Percentiles rank a stretch among this genome's conserved stretches.
Conservation (phyloP, 2,113 vertebrate species). For the Lamprotornis superbus region DNA sequence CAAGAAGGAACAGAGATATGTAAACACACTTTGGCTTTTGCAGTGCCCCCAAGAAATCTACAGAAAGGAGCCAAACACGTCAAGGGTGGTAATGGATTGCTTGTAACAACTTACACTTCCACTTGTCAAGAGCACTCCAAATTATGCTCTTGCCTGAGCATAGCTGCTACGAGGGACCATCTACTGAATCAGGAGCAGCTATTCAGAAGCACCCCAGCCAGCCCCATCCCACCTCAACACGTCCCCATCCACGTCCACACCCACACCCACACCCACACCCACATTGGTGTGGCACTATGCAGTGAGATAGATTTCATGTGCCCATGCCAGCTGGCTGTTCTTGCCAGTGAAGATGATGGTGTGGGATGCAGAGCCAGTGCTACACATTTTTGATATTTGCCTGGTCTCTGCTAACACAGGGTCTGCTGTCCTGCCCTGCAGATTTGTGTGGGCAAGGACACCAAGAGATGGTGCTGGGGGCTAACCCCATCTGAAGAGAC, state of each 20-base stretch:
- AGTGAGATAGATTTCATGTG: neutral
- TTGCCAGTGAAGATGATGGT: neutral
- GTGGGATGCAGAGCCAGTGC: neutral
- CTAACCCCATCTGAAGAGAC: neutral
- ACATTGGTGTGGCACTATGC: neutral
- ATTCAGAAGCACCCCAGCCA: neutral
- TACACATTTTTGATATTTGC: neutral
- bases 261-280: neutral
- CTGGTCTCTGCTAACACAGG: neutral
- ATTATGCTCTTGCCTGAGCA: neutral
- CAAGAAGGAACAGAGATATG: neutral
- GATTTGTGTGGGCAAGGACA: neutral
- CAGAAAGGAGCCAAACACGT: neutral
- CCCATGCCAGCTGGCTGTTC: rapidly evolving
- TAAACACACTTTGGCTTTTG: neutral
- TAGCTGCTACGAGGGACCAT: neutral
- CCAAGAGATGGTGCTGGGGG: neutral
- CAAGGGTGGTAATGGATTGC: neutral
- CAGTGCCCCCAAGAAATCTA: neutral
- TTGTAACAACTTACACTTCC: neutral
- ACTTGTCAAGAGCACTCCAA: neutral
- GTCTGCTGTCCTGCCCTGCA: neutral
- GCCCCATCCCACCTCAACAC: neutral
- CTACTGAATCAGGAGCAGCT: neutral
- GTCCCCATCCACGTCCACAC: neutral